A percentile compares a stretch with the other conserved stretches of the same genome.
Evolutionary conservation across 2,888 invertebrate species (phyloP).

Genomic region (Unio delphinus): DNA sequence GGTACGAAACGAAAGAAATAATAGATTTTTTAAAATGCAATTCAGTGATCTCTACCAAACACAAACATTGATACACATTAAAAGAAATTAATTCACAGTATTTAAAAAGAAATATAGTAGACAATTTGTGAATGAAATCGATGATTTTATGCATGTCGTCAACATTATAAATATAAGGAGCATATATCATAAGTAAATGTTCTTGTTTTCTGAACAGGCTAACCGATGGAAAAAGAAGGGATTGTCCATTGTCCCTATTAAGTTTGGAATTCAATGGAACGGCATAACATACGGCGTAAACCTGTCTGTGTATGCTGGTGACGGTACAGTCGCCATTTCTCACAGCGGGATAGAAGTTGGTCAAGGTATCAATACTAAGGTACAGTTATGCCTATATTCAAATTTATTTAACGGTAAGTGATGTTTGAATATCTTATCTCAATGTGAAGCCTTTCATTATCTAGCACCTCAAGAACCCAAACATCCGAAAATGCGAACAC

Average conservation of each 20-base stretch:
- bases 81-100: no score
- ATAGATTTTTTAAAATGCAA: not conserved
- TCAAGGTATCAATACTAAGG: slow-evolving; percentile 87
- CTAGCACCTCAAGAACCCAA: no score
- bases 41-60: not conserved
- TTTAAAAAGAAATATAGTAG: no score
- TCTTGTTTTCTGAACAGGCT: slow-evolving; percentile 68
- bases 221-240: slow-evolving; percentile 88
- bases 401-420: no score
- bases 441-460: no score
- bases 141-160: no score
- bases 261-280: slow-evolving; percentile 76
- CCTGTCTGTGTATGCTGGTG: slow-evolving; percentile 72
- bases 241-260: slow-evolving; percentile 78
- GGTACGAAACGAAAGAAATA: no score
- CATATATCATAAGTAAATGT: not conserved
- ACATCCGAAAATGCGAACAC: no score
- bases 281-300: slow-evolving; percentile 49
- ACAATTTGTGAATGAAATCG: no score
- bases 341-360: slow-evolving; percentile 78
- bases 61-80: not conserved
- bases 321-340: slow-evolving; percentile 77
- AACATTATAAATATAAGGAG: not conserved
- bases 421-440: no score
- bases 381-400: slow-evolving; percentile 31